Base-by-base conservation (phyloP, 1,140 invertebrate genomes). In the Diorhabda carinulata region DNA sequence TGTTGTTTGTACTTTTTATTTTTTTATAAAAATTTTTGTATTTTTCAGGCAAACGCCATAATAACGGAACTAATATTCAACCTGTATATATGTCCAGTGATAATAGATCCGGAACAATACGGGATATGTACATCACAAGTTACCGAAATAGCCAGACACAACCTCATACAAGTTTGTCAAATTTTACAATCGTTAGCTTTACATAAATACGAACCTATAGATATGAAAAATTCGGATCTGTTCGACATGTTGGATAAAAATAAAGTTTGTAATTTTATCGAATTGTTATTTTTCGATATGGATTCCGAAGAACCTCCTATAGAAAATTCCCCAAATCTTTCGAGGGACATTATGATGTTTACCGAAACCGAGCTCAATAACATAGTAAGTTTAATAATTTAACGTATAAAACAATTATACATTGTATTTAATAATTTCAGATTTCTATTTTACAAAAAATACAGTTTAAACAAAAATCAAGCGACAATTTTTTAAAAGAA, bases 41-140 rank as follows among this genome's bases (percentile, higher is more conserved):
- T 4, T 3, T 91, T 71, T 80, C 83, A 89, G 84, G 84, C 88
- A 70, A 83, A 91, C 75, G 87, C 89, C 5, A 90, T 98, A 75
- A 95, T 94, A 78, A 94, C 93, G 1, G 96, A 99, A 80, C 83
- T 99, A 25, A 90, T 99, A 7, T 95, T 98, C 79, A 93, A 92
- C 2, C 88, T 94, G 75, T 98, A 98, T 74, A 94, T 99, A 69
- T 99, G 97, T 78, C 95, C 96, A 5, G 97, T 96, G 0, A 95
- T 99, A 59, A 92, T 97, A 43, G 95, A 98, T 84, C 97, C 97
- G 0, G 97, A 98, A 82, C 91, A 94, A 1, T 92, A 96, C 81
- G 96, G 96, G n/a, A 94, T 98, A 60, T 94, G 93, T 0, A 96
- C 98, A 79, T 91, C 92, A 2, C 93, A 94, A n/a, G 93, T 98